These are phyloP conservation scores for Pelodytes ibericus DNA, from an alignment of 2,797 vertebrate species.

Conservation along the genomic window DNA sequence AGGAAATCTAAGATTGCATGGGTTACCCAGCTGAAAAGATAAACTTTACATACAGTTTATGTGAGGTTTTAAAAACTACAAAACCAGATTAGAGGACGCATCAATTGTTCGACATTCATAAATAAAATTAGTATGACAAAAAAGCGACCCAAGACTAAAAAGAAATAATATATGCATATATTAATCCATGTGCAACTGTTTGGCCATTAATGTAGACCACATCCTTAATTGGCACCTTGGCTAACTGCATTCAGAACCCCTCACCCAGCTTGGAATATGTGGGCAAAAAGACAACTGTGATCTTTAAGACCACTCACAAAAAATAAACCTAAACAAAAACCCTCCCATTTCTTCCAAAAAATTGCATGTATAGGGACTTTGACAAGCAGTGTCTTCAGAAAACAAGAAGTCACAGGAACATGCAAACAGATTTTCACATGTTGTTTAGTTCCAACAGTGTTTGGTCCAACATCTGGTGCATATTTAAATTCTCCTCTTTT, in stretches of 20 bases:
- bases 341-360: constrained; percentile 56
- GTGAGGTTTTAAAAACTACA: background rate
- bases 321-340: constrained; percentile 5
- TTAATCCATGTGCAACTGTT: background rate
- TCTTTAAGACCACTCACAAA: constrained; percentile 6
- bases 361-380: constrained; percentile 66
- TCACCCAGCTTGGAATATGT: constrained; percentile 18
- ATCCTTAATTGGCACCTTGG: constrained; percentile 44
- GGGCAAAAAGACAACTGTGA: constrained; percentile 13
- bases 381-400: constrained; percentile 83
- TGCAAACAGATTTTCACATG: constrained; percentile 87
- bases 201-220: constrained; percentile 21
- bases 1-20: background rate
- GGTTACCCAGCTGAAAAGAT: background rate
- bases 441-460: constrained; percentile 99
- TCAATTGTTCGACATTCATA: background rate
- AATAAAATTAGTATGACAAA: constrained; percentile 11
- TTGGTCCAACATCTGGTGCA: constrained; percentile 99
- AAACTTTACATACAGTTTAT: background rate
- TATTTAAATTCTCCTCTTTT: constrained; percentile 98
- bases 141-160: constrained; percentile 27
- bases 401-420: constrained; percentile 62
- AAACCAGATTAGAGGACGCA: background rate
- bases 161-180: background rate
- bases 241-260: constrained; percentile 44